phyloP scores from a whole-genome alignment of 2,113 vertebrate genomes.

The Actenoides hombroni region DNA sequence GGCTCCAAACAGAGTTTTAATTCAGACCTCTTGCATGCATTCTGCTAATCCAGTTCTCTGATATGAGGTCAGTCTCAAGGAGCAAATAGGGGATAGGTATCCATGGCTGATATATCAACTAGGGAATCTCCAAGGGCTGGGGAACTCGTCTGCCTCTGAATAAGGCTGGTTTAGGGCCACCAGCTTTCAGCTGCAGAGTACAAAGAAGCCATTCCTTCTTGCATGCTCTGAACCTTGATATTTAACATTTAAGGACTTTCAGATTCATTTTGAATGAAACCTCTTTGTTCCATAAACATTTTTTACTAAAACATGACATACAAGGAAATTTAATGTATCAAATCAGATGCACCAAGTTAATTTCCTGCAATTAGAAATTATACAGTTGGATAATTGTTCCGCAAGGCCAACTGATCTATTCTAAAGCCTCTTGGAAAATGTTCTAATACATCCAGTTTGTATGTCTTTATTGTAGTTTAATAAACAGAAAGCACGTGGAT shows the following conservation, averaged over 20 bases:
- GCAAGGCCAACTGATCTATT: background rate
- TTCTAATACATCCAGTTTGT: constrained; percentile 10
- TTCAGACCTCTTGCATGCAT: background rate
- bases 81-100: background rate
- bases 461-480: constrained; percentile 20
- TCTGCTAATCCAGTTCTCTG: background rate
- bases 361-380: constrained; percentile 1
- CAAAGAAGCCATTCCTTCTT: background rate
- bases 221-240: background rate
- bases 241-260: background rate
- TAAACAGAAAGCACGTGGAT: constrained; percentile 46
- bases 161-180: background rate
- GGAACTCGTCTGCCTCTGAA: background rate
- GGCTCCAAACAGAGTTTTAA: background rate
- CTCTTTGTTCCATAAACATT: background rate
- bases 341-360: constrained; percentile 4
- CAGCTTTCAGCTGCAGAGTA: background rate
- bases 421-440: background rate
- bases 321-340: background rate
- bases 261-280: background rate
- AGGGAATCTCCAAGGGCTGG: background rate
- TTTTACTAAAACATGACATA: background rate
- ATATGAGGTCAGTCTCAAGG: background rate
- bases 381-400: background rate
- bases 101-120: background rate